Conservation (phyloP, 2,888 invertebrate genomes). For the Pseudeuparius sepicola region DNA sequence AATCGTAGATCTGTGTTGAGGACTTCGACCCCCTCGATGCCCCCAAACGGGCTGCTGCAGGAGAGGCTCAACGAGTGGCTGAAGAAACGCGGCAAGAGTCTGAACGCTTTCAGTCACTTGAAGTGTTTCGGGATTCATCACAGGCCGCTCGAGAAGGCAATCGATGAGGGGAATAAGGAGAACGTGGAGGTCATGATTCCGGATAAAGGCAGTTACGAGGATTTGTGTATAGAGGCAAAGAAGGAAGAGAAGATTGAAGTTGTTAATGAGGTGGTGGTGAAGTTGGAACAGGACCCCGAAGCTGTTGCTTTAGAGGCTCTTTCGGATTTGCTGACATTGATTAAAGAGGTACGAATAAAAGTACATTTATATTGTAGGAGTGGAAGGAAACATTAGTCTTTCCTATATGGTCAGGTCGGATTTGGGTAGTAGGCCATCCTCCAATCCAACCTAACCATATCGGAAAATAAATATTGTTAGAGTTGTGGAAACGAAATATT, state of each 20-base stretch:
- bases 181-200: conserved; percentile 38
- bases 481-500: no score
- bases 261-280: conserved; percentile 45
- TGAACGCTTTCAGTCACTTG: conserved; percentile 15
- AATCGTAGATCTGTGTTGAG: conserved; percentile 29
- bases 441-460: no score
- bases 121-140: conserved; percentile 20
- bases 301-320: conserved; percentile 41
- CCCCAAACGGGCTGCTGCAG: conserved; percentile 15
- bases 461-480: no score
- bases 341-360: conserved; percentile 47
- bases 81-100: conserved; percentile 37
- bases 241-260: no score
- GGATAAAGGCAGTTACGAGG: conserved; percentile 34
- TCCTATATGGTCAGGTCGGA: no score
- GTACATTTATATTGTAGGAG: no score
- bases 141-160: not conserved
- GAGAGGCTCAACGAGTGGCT: conserved; percentile 43
- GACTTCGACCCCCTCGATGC: conserved; percentile 14
- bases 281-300: conserved; percentile 35
- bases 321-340: conserved; percentile 43
- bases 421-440: no score
- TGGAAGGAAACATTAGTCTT: no score
- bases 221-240: conserved; percentile 20
- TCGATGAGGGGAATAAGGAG: conserved; percentile 45